Conservation (phyloP, 1,140 invertebrate genomes). For the Macrotrachela quadricornifera region DNA sequence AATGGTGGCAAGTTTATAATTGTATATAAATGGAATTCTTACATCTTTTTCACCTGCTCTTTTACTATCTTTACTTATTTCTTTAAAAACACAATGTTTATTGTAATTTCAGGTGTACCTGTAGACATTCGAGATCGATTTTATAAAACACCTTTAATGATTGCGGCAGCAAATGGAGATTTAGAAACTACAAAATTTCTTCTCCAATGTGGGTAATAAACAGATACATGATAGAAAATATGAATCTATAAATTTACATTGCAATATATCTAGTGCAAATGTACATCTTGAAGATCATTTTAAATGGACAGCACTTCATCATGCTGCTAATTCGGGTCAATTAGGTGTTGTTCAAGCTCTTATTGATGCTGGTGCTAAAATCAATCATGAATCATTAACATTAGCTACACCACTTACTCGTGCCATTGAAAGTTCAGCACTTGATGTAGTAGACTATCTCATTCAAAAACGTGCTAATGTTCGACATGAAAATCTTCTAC, state of each 20-base stretch:
- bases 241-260: conserved; percentile 11
- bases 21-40: too few relatives aligned
- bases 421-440: conserved; percentile 28
- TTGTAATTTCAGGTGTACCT: conserved; percentile 17
- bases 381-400: conserved; percentile 25
- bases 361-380: conserved; percentile 14
- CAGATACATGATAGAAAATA: too few relatives aligned
- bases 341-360: conserved; percentile 7
- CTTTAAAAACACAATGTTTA: conserved; percentile 17
- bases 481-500: conserved; percentile 27
- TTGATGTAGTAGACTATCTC: conserved; percentile 23
- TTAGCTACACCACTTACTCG: conserved; percentile 28
- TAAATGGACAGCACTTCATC: conserved; percentile 31
- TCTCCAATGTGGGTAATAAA: conserved; percentile 20
- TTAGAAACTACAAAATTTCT: conserved; percentile 25
- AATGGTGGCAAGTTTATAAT: too few relatives aligned
- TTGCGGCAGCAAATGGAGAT: conserved; percentile 20
- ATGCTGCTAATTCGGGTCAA: conserved; percentile 26
- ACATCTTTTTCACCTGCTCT: too few relatives aligned
- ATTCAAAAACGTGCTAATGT: conserved; percentile 24
- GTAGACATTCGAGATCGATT: conserved; percentile 28
- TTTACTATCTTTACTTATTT: conserved; percentile 12
- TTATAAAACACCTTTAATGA: conserved; percentile 31
- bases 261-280: conserved; percentile 13
- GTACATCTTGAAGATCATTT: conserved; percentile 29